Base-by-base conservation (phyloP, 2,888 invertebrate genomes). In the Cancer borealis region DNA sequence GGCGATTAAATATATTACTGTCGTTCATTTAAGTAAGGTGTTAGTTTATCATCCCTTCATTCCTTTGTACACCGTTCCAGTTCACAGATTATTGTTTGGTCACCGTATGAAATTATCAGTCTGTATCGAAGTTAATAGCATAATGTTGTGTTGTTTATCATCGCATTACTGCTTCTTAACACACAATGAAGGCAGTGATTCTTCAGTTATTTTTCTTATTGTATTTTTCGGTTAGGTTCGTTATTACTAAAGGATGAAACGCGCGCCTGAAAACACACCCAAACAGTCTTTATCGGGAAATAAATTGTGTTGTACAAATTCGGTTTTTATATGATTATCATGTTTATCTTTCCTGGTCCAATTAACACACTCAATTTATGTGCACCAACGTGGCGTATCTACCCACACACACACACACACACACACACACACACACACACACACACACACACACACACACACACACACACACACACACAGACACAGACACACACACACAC, bases 371-470 rank as follows among this genome's bases (percentile, higher is more conserved):
- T 2, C 21, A 21, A 73, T 26, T 73, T 26, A 1, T 73, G 66
- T 21, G 26, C n/a, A 73, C 4, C 73, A 60, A 17, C 21, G 54
- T n/a, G 73, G 14, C 30, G 8, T 10, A 39, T 60, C 0, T 17
- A 5, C 4, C 1, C 12, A 12, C 14, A 30, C 30, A 39, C 21
- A 39, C 3, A 47, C 30, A 90, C 60, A 60, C 90, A 60, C 60
- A 54, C 60, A 60, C 60, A 90, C 60, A 60, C 90, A 90, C 54
- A 39, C 66, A 45, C 91, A 54, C 60, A 39, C 90, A 90, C 60
- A 90, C 90, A 90, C 60, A 90, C 49, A 88, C 66, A 60, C 60
- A 91, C 66, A 60, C 91, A 90, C 54, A 60, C 60, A 60, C 60
- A 66, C 17, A 21, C 60, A 66, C 60, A 66, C 21, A 66, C 60